phyloP scores from a whole-genome alignment of 2,888 invertebrate species.

The Chrysomela aeneicollis region DNA sequence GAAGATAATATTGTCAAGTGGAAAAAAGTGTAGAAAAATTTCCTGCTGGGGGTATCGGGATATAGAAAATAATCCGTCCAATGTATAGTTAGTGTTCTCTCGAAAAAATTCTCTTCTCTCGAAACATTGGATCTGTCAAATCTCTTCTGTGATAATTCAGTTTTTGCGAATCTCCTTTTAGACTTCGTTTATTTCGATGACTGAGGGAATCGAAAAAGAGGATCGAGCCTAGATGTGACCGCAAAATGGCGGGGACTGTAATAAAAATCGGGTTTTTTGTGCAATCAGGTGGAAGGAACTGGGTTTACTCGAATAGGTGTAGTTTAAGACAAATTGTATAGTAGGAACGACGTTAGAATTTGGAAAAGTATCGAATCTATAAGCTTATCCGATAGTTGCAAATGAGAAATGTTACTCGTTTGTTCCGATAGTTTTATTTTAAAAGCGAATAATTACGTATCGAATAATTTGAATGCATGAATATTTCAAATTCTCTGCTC shows the following conservation, averaged over 20 bases:
- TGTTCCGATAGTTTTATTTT: no score
- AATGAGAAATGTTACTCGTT: slow-evolving; percentile 1
- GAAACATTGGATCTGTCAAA: slow-evolving; percentile 47
- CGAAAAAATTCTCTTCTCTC: slow-evolving; percentile 34
- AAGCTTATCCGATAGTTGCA: background rate
- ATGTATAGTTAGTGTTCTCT: slow-evolving; percentile 42
- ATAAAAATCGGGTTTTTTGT: slow-evolving; percentile 79
- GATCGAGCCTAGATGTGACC: slow-evolving; percentile 32
- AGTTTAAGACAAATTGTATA: slow-evolving; percentile 44
- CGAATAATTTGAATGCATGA: no score
- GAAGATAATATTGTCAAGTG: no score
- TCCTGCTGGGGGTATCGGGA: background rate
- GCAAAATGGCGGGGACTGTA: slow-evolving; percentile 39
- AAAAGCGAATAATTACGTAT: no score
- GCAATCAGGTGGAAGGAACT: slow-evolving; percentile 73
- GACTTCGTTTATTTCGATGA: slow-evolving; percentile 40
- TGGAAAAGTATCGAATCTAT: slow-evolving; percentile 42
- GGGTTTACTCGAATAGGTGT: slow-evolving; percentile 50
- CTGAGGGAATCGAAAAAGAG: slow-evolving; percentile 45
- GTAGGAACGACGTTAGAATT: slow-evolving; percentile 57
- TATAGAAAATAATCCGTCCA: slow-evolving; percentile 41
- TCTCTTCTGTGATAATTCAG: slow-evolving; percentile 53
- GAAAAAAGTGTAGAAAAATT: background rate
- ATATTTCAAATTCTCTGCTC: no score
- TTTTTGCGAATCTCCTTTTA: slow-evolving; percentile 36